Evolutionary conservation across 1,140 invertebrate genomes (phyloP).

Genomic region (Drosophila sp.): DNA sequence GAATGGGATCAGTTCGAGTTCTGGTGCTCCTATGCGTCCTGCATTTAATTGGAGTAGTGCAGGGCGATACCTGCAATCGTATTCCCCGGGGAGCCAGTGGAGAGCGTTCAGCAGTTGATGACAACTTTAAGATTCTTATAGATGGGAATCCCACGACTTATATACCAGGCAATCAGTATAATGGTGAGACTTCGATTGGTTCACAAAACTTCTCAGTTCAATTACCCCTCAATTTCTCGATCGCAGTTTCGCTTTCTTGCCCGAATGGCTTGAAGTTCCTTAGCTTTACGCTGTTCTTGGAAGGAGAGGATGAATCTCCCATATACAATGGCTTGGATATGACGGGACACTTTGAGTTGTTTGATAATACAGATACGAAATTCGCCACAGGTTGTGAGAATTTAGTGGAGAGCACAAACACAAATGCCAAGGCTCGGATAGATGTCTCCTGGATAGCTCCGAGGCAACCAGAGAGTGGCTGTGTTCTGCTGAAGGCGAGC

Average conservation of each 20-base stretch:
- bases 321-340: constrained; percentile 64
- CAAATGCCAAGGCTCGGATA: constrained; percentile 87
- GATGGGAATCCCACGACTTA: constrained; percentile 87
- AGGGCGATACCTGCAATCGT: constrained; percentile 50
- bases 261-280: constrained; percentile 86
- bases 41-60: constrained; percentile 11
- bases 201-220: background rate
- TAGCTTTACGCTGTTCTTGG: constrained; percentile 88
- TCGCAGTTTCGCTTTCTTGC: constrained; percentile 63
- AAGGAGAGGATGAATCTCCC: constrained; percentile 82
- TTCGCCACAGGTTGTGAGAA: constrained; percentile 90
- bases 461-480: constrained; percentile 87
- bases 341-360: constrained; percentile 86
- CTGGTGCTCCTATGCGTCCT: constrained; percentile 24
- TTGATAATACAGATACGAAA: constrained; percentile 86
- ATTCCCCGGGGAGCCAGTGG: constrained; percentile 65
- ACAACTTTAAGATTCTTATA: constrained; percentile 85
- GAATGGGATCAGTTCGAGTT: constrained; percentile 21
- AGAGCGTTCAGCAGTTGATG: constrained; percentile 83
- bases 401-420: constrained; percentile 89
- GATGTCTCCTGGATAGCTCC: constrained; percentile 91
- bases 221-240: background rate
- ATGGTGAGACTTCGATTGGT: constrained; percentile 69
- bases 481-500: constrained; percentile 90
- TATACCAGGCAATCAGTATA: constrained; percentile 88